phyloP scores from a whole-genome alignment of 2,113 vertebrate species.

The Aramus guarauna region DNA sequence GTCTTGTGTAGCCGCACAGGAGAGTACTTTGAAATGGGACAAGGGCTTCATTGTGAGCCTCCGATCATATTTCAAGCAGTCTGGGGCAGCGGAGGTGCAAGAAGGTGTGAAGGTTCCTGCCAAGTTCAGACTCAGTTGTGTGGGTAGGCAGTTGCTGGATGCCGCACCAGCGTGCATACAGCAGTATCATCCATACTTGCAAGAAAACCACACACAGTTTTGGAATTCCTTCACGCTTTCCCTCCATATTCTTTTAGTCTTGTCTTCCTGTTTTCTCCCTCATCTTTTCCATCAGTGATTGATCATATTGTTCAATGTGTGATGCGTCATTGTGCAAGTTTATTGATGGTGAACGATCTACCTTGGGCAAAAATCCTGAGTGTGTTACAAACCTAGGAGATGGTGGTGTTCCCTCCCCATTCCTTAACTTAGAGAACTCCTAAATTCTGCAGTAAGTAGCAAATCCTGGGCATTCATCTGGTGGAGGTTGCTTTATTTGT shows the following conservation, averaged over 20 bases:
- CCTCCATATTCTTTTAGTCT: neutral
- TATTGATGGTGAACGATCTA: neutral
- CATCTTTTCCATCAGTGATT: neutral
- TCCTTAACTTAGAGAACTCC: neutral
- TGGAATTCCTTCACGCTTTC: neutral
- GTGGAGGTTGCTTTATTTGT: neutral
- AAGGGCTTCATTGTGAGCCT: neutral
- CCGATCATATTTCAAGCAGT: neutral
- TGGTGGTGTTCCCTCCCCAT: neutral
- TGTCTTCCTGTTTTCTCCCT: neutral
- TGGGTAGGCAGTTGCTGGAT: neutral
- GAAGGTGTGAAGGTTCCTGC: neutral
- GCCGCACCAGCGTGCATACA: rapidly evolving
- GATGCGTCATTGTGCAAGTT: neutral
- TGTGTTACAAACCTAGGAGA: neutral
- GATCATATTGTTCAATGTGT: neutral
- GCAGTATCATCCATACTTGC: neutral
- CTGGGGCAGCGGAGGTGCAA: neutral
- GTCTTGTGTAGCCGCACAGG: neutral
- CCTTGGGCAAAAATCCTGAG: neutral
- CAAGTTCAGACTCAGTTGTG: neutral
- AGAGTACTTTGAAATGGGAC: neutral
- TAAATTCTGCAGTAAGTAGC: neutral
- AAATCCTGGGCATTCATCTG: neutral
- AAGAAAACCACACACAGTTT: neutral